Conservation (phyloP, 1,140 invertebrate species). For the Amphibalanus amphitrite region DNA sequence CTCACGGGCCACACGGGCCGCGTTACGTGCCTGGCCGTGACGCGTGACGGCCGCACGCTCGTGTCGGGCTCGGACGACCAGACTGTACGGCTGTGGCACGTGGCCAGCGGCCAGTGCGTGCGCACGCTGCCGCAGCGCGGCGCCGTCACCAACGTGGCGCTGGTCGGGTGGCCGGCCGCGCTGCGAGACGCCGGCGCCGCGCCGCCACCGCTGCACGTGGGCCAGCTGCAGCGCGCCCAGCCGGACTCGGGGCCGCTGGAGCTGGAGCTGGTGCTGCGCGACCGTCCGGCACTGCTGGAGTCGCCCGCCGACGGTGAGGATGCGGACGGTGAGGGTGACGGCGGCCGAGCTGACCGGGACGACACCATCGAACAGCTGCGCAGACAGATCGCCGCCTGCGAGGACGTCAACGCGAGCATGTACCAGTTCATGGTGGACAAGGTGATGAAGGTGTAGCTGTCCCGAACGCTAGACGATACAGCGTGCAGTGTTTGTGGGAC, state of each 20-base stretch:
- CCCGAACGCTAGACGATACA: too few relatives aligned
- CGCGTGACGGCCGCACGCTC: constrained; percentile 44
- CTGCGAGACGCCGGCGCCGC: neutral
- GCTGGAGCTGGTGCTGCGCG: neutral
- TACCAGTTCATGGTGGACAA: neutral
- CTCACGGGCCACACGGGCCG: constrained; percentile 45
- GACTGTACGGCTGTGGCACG: constrained; percentile 58
- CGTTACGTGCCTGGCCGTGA: constrained; percentile 49
- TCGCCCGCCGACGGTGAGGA: neutral
- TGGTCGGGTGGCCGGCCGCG: neutral
- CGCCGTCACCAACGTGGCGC: constrained; percentile 32
- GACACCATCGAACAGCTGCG: neutral
- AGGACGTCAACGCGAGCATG: neutral
- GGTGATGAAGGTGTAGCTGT: neutral
- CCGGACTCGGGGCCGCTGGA: neutral
- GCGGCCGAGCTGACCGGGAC: neutral
- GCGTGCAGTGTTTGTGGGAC: too few relatives aligned
- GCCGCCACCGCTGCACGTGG: neutral
- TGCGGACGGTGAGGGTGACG: neutral
- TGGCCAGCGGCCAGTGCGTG: constrained; percentile 48
- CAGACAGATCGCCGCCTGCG: neutral
- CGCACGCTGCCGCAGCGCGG: constrained; percentile 51
- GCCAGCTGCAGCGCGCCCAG: neutral
- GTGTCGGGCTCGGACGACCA: constrained; percentile 55
- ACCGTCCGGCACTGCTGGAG: neutral